These are phyloP conservation scores for Anguilla anguilla DNA, from an alignment of 2,797 vertebrate species.

Conservation along the genomic window DNA sequence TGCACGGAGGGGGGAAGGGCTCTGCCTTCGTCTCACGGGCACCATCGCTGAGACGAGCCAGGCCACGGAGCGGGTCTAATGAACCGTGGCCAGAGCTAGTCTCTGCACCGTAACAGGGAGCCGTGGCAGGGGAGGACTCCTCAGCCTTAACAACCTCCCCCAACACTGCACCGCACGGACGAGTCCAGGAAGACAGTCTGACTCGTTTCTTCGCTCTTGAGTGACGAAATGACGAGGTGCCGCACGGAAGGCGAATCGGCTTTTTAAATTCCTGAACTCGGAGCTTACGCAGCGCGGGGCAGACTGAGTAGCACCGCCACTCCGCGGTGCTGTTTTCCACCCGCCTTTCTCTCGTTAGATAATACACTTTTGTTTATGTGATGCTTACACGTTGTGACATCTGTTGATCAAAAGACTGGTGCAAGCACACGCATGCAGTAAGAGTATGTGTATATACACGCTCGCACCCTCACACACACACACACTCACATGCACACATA, in stretches of 20 bases:
- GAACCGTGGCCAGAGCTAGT: conserved; percentile 75
- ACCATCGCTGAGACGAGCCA: conserved; percentile 59
- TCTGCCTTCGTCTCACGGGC: conserved; percentile 68
- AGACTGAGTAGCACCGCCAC: conserved; percentile 44
- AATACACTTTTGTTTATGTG: conserved; percentile 38
- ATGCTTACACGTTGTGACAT: no score
- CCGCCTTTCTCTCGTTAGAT: conserved; percentile 23
- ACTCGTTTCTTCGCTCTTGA: conserved; percentile 70
- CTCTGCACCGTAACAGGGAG: conserved; percentile 65
- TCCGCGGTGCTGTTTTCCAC: not conserved
- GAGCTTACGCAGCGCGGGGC: conserved; percentile 33
- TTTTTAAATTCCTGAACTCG: conserved; percentile 20
- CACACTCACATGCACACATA: not conserved
- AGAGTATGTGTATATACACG: conserved; percentile 38
- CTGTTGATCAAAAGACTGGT: not conserved
- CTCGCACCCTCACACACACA: conserved; percentile 19
- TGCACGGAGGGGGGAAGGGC: conserved; percentile 50
- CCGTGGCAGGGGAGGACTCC: conserved; percentile 68
- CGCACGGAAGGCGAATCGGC: conserved; percentile 21
- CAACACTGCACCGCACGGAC: not conserved
- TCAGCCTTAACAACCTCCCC: conserved; percentile 72
- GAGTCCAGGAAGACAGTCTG: conserved; percentile 55
- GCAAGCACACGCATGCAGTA: not conserved
- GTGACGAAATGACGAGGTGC: conserved; percentile 66
- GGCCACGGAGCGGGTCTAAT: conserved; percentile 70